Evolutionary conservation across 1,140 invertebrate species (phyloP), one percentile per base, ranked within the genome.

Genomic region (Andricus grossulariae): DNA sequence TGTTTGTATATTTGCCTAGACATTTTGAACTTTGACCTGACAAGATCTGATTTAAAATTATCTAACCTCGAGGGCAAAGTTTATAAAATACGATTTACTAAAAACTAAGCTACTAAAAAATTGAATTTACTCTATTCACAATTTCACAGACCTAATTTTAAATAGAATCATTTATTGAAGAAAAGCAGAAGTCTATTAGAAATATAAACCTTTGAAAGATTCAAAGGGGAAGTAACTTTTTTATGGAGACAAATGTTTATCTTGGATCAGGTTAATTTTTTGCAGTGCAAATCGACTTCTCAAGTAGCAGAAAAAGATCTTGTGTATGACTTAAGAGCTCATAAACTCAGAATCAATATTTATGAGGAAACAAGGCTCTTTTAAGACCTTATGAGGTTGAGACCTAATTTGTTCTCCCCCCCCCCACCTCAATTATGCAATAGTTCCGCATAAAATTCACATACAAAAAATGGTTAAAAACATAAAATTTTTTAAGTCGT

Each of bases 331-430:
- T 66, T 66, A 66, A 66, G 25, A 66, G 60, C 60, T 66, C 32
- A 66, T 66, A 66, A 66, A 66, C 25, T 39, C 60, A 16, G 32
- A 66, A 66, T 66, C 60, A 66, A 66, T 66, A 66, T 66, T 66
- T 66, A 66, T 66, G 60, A 66, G 32, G 32, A 66, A 66, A 66
- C 60, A 66, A 66, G 60, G 32, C 60, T 66, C 15, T 66, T 39
- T 45, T 66, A 39, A 66, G 25, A n/a, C 32, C 60, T 39, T 66
- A 66, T 66, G 60, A 66, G 60, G 25, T 66, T 39, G 21, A 66
- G 32, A 39, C 60, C 60, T 66, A 66, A 21, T 66, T 45, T 66
- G 32, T 32, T 39, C 32, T 66, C 25, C 39, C 15, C 11, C 21
- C n/a, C n/a, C 39, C 25, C 12, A 57, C 11, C 21, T 21, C 25